phyloP scores from a whole-genome alignment of 2,113 vertebrate species.

The Actenoides lindsayi region DNA sequence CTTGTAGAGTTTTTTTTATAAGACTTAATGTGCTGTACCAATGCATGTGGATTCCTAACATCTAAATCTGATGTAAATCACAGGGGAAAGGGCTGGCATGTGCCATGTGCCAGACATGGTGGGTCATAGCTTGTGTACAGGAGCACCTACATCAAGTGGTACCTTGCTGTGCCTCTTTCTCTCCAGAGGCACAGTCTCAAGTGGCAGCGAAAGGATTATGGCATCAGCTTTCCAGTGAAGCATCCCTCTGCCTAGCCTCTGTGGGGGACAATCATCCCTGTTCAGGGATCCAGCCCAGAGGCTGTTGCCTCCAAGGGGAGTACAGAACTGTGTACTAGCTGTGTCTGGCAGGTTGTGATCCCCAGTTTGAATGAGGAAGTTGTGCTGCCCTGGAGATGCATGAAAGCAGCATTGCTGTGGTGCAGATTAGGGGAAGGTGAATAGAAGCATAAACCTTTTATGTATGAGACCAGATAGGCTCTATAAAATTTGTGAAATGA shows the following conservation, averaged over 20 bases:
- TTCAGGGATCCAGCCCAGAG: not conserved
- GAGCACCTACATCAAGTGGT: not conserved
- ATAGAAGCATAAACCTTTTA: not conserved
- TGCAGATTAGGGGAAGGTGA: not conserved
- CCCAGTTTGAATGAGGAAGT: not conserved
- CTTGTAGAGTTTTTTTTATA: not conserved
- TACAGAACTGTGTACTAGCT: not conserved
- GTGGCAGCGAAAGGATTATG: not conserved
- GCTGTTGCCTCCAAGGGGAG: not conserved
- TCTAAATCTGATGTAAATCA: not conserved
- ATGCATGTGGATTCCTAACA: not conserved
- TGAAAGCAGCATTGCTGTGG: not conserved
- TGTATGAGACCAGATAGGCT: not conserved
- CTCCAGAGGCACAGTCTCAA: not conserved
- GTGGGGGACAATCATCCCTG: not conserved
- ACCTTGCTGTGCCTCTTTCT: not conserved
- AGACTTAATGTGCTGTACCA: not conserved
- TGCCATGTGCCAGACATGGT: rapidly evolving
- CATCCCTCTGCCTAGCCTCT: not conserved
- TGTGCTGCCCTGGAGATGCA: not conserved
- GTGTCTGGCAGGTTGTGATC: rapidly evolving
- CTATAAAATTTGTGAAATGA: not conserved
- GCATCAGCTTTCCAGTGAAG: not conserved
- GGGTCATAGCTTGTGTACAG: not conserved
- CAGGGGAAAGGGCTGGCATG: not conserved